Evolutionary conservation across 1,140 invertebrate species (phyloP), one percentile per base, ranked within the genome.

Genomic region (Apis laboriosa): DNA sequence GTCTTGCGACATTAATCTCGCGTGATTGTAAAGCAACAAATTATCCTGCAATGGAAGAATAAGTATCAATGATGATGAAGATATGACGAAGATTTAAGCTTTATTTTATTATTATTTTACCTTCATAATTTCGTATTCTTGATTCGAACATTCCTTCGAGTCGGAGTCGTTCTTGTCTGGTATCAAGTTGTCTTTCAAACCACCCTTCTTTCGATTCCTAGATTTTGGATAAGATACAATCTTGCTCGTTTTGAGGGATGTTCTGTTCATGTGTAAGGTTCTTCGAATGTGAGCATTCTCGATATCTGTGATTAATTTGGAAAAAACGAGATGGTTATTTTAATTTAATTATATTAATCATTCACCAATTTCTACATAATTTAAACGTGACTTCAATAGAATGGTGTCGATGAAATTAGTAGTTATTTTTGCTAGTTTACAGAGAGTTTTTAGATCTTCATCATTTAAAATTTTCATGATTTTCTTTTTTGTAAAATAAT

Each of bases 61-160:
- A 24, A 58, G 9, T 17, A 74, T 56, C 53, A 5, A 55, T 55
- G 53, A 15, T 2, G 34, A 43, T 43, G 34, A 43, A 2, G 53
- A 13, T 4, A 55, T 13, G 13, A 11, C 12, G 5, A 13, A 15
- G 13, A 2, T 12, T 24, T 15, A 43, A 43, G 5, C 0, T 24
- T 24, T 24, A 24, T 24, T 24, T 43, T n/a, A 15, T 28, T 4
- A 43, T 67, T 15, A 15, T 7, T 53, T n/a, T 90, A 96, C 95
- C 95, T 96, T 96, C 94, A 96, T 95, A 84, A 96, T 96, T 94
- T 96, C 96, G 90, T 96, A 96, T 92, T 96, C 95, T 84, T 96
- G 95, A 81, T 96, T 94, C n/a, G 96, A 94, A 90, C 96, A 96
- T 58, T 94, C 93, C 55, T 94, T 91, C 56, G 92, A 90, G 63